These are phyloP conservation scores for Onychorhynchus coronatus DNA, from an alignment of 2,113 vertebrate genomes.

Conservation along the genomic window DNA sequence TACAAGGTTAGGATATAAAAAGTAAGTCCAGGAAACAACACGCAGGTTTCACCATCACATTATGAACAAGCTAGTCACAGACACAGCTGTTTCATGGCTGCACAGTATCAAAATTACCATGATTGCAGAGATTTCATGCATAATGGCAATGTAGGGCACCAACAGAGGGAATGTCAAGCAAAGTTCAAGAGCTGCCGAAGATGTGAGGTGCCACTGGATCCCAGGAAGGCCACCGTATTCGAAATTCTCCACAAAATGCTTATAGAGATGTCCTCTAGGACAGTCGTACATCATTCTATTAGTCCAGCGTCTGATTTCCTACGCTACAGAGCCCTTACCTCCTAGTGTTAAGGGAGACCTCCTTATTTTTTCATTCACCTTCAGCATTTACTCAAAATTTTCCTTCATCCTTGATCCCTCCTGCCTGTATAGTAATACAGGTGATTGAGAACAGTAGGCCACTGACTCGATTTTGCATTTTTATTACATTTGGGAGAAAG, in stretches of 20 bases:
- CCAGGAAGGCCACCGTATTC: background rate
- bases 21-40: background rate
- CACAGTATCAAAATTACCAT: background rate
- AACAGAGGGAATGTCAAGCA: background rate
- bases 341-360: accelerated
- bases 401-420: background rate
- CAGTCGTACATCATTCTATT: background rate
- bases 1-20: background rate
- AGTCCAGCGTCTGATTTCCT: background rate
- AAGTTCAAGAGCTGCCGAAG: background rate
- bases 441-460: background rate
- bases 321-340: background rate
- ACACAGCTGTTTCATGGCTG: background rate
- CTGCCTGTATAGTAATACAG: background rate
- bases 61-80: background rate
- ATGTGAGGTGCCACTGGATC: background rate
- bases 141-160: accelerated
- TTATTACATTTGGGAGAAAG: background rate
- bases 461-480: background rate
- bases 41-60: background rate
- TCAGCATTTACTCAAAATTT: background rate
- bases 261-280: background rate
- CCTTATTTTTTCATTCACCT: background rate
- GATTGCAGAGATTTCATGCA: background rate
- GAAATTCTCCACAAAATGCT: background rate